These are phyloP conservation scores for Pampus argenteus DNA, from an alignment of 2,797 vertebrate genomes.

Conservation along the genomic window DNA sequence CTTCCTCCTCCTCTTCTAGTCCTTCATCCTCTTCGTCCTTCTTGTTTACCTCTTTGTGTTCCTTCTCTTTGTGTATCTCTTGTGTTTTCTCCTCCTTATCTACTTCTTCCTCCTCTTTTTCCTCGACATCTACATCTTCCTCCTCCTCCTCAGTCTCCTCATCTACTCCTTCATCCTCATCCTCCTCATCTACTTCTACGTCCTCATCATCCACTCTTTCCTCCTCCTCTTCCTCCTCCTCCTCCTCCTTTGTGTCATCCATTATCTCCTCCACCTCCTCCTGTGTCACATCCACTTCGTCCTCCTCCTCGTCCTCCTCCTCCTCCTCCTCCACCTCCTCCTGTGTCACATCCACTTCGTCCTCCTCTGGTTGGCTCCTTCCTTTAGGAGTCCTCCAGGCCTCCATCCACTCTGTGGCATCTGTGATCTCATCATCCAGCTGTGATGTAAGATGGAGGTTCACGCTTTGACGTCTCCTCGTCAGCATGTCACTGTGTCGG, in stretches of 20 bases:
- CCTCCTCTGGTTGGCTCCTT: constrained; percentile 18
- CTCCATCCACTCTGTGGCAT: constrained; percentile 48
- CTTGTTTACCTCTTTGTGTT: background rate
- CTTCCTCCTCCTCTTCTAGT: background rate
- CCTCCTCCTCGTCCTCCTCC: background rate
- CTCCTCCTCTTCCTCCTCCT: background rate
- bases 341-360: background rate
- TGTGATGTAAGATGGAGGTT: constrained; percentile 39
- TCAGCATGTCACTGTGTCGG: constrained; percentile 48
- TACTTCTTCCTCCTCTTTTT: background rate
- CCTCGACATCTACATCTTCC: background rate
- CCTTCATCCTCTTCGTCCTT: background rate
- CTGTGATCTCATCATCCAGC: constrained; percentile 26
- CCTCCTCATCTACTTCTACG: background rate
- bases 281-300: background rate
- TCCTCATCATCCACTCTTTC: background rate
- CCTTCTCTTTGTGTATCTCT: background rate
- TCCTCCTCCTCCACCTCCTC: background rate
- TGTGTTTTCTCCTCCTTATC: background rate
- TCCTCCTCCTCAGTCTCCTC: background rate
- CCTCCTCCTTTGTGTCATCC: background rate
- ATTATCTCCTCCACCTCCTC: background rate
- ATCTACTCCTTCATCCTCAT: background rate
- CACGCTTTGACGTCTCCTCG: constrained; percentile 13
- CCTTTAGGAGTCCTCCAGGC: constrained; percentile 56